Percentiles rank a stretch among this genome's conserved stretches.
phyloP scores from a whole-genome alignment of 2,888 invertebrate genomes.

The Tanypteryx hageni region DNA sequence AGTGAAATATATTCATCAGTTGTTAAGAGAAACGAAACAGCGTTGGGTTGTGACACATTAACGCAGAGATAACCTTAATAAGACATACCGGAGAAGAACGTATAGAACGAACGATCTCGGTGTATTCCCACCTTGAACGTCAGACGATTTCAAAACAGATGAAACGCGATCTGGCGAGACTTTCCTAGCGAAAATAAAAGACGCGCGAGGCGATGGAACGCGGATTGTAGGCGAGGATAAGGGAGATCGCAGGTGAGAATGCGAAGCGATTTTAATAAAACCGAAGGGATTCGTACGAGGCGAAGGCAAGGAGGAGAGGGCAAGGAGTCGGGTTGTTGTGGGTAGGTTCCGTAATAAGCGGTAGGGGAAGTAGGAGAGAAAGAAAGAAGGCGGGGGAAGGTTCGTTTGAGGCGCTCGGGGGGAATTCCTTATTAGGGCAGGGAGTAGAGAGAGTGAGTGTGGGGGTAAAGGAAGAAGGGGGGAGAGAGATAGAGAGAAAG shows the following conservation, averaged over 20 bases:
- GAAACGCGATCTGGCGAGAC: neutral
- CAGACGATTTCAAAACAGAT: neutral
- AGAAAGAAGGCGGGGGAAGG: neutral
- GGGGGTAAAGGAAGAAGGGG: neutral
- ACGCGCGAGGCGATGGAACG: neutral
- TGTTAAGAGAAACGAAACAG: neutral
- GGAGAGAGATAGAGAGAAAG: neutral
- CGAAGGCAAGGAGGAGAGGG: neutral
- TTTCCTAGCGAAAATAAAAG: neutral
- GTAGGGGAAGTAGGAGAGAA: neutral
- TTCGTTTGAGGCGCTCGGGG: constrained; percentile 25
- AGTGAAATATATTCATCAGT: no score
- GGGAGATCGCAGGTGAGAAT: neutral
- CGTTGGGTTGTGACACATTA: neutral
- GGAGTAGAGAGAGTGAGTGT: neutral
- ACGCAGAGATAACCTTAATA: neutral
- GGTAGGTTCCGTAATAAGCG: constrained; percentile 22
- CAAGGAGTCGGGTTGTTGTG: neutral
- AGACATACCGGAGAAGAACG: neutral
- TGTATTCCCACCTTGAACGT: neutral
- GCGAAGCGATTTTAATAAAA: neutral
- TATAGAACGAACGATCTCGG: neutral
- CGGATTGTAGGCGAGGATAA: neutral
- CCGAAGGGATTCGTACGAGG: neutral
- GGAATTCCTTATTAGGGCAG: constrained; percentile 37